Evolutionary conservation across 2,888 invertebrate species (phyloP).

Genomic region (Dendrolimus houi): DNA sequence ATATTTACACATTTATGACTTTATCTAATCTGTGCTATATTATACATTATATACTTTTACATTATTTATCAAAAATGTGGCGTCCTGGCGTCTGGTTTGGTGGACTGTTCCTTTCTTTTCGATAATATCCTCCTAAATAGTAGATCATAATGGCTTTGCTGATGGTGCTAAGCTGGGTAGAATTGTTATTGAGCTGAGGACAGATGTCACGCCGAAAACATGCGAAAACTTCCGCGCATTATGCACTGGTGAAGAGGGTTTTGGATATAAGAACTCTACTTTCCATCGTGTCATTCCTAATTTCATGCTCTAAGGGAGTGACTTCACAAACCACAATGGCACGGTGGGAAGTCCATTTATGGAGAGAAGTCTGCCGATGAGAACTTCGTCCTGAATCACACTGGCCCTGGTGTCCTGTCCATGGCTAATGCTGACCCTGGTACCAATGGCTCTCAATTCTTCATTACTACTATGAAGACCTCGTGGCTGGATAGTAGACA

Average conservation of each 20-base stretch:
- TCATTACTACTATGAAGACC: conserved; percentile 93
- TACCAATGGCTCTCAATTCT: conserved; percentile 96
- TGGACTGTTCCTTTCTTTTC: no score
- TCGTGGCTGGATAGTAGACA: conserved; percentile 93
- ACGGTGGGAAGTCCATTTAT: conserved; percentile 98
- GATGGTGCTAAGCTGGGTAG: no score
- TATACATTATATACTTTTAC: no score
- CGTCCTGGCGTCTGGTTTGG: no score
- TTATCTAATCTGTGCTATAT: no score
- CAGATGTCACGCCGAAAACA: conserved; percentile 95
- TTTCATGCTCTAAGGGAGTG: conserved; percentile 98
- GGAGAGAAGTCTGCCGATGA: conserved; percentile 97
- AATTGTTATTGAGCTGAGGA: no score
- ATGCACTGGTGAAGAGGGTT: conserved; percentile 96
- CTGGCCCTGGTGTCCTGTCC: conserved; percentile 92
- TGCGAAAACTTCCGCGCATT: conserved; percentile 98
- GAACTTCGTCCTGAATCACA: conserved; percentile 97
- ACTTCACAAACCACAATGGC: conserved; percentile 97
- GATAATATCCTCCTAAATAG: no score
- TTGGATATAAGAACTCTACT: conserved; percentile 94
- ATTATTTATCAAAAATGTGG: no score
- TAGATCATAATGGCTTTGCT: no score
- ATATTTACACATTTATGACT: no score
- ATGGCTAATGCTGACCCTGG: conserved; percentile 98
- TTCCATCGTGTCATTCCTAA: conserved; percentile 98